These are phyloP conservation scores for Diarsia brunnea DNA, from an alignment of 2,888 invertebrate species.

Conservation along the genomic window DNA sequence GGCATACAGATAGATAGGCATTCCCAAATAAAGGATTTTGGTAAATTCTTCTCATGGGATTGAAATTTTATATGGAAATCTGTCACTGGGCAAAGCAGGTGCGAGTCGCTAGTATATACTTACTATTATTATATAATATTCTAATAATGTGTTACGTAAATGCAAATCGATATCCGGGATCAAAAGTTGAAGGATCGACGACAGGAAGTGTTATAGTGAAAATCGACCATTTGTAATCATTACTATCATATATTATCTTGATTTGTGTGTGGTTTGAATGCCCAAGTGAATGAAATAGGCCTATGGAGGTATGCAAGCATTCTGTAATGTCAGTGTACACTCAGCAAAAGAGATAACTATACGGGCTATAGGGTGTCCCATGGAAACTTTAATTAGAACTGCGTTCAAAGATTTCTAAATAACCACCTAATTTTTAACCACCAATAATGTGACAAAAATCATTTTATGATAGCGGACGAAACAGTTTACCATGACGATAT, in stretches of 20 bases:
- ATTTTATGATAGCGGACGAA: too few relatives aligned
- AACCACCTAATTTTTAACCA: too few relatives aligned
- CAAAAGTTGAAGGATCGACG: constrained; percentile 53
- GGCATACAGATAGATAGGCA: not conserved
- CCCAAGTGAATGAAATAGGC: constrained; percentile 11
- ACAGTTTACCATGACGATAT: too few relatives aligned
- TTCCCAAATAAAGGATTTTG: not conserved
- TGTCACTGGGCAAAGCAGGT: not conserved
- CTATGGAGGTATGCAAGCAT: not conserved
- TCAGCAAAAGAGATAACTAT: not conserved
- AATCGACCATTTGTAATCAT: constrained; percentile 50
- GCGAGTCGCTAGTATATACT: not conserved
- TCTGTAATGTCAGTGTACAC: constrained; percentile 4
- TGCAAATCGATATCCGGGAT: constrained; percentile 65
- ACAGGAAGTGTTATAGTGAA: constrained; percentile 42
- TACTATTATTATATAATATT: not conserved
- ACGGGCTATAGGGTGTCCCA: not conserved
- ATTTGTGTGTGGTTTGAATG: constrained; percentile 37
- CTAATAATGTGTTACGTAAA: constrained; percentile 39
- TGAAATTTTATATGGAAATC: not conserved
- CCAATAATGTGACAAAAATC: too few relatives aligned
- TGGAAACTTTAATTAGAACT: not conserved
- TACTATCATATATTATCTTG: constrained; percentile 24
- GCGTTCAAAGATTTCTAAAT: too few relatives aligned
- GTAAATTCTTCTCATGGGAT: not conserved